Evolutionary conservation across 1,140 invertebrate genomes (phyloP), one percentile per base, ranked within the genome.

Genomic region (Drosophila lini): DNA sequence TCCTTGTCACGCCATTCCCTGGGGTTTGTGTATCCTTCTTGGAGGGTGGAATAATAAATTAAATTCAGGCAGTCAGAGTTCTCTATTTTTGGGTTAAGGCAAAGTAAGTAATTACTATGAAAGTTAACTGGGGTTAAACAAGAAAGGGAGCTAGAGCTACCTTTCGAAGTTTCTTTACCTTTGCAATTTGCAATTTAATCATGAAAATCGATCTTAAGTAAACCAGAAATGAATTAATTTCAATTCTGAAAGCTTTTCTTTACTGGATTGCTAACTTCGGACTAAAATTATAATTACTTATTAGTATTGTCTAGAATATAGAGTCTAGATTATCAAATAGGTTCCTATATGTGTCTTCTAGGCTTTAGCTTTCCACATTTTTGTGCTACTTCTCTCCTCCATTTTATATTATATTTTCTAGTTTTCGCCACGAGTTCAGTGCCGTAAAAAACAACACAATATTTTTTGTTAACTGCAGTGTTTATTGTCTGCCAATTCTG

Each of bases 1-100:
- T n/a, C 5, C 36, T 52, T 57, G 70, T 42, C 73, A 75, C 59
- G 73, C 42, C 6, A 57, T 9, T 64, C 32, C 32, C 5, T 13
- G 7, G 25, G 44, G 42, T 5, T 11, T 32, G 9, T 32, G 9
- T 16, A 34, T 38, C 28, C 25, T 40, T 31, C 15, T 48, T 10
- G 50, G n/a, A 55, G 31, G 22, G 42, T 10, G 44, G 22, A 58
- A 56, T 28, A 28, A 32, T 32, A 47, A 70, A 32, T 40, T 25
- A 36, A 41, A 31, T 42, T 58, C 65, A 34, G 52, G 52, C 19
- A 58, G 50, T 31, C 28, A 34, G 19, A 41, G 45, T 15, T 9
- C 6, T 8, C 16, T 19, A 11, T 5, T 25, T 48, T 42, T 6
- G 8, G 42, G 36, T 6, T 38, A 25, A 55, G 22, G 11, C 25